phyloP scores from a whole-genome alignment of 2,797 vertebrate genomes.

The Botia almorhae region DNA sequence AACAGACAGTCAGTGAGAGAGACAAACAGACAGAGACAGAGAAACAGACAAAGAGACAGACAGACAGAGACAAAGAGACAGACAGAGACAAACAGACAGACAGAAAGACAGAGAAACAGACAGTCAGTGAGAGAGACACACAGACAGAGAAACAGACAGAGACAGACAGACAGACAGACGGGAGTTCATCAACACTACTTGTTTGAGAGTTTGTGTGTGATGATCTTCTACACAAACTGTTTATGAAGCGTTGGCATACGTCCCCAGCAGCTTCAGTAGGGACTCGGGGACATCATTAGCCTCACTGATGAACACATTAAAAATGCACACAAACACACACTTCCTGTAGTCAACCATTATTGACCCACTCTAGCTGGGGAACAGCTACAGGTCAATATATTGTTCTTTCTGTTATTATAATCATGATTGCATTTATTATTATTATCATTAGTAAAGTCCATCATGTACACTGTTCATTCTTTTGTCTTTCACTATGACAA shows the following conservation, averaged over 20 bases:
- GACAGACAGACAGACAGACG: not conserved
- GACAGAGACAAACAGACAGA: not conserved
- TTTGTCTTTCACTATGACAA: conserved; percentile 7
- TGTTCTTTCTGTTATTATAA: conserved; percentile 24
- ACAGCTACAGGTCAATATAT: conserved; percentile 75
- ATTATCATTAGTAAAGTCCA: conserved; percentile 8
- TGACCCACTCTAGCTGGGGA: conserved; percentile 74
- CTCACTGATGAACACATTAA: conserved; percentile 81
- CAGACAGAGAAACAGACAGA: not conserved
- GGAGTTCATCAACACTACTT: not conserved
- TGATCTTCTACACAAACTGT: conserved; percentile 21
- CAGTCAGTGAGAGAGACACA: not conserved
- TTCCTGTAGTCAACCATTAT: conserved; percentile 79
- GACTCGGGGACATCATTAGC: conserved; percentile 79
- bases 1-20: not conserved
- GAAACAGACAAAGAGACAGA: not conserved
- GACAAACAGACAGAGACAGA: not conserved
- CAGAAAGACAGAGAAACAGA: not conserved
- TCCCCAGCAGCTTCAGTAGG: conserved; percentile 28
- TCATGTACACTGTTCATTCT: not conserved
- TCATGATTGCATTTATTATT: conserved; percentile 23
- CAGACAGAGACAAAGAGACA: not conserved
- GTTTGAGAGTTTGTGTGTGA: conserved; percentile 59
- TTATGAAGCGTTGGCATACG: conserved; percentile 18
- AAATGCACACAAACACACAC: conserved; percentile 79